These are phyloP conservation scores for Limenitis arthemis DNA, from an alignment of 2,888 invertebrate genomes.

Conservation along the genomic window DNA sequence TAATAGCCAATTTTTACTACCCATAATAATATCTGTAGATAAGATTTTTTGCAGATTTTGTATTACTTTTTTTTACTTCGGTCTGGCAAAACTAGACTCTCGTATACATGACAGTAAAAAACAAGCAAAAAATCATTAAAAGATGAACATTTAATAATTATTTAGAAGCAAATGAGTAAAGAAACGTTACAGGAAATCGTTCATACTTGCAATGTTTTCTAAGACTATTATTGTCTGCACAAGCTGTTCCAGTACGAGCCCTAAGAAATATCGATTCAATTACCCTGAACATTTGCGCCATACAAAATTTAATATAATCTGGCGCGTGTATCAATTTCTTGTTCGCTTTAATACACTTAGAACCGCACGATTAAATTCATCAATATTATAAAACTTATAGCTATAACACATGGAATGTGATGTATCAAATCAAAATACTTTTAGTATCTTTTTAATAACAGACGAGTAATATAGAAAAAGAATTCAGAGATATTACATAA, in stretches of 20 bases:
- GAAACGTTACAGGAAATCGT: not conserved
- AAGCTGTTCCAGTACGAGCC: slow-evolving; percentile 1
- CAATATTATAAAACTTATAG: slow-evolving; percentile 2
- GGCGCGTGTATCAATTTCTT: slow-evolving; percentile 5
- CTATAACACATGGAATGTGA: slow-evolving; percentile 19
- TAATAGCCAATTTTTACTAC: too few species aligned
- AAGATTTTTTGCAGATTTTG: too few species aligned
- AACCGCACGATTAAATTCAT: slow-evolving; percentile 1
- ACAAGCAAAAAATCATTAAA: too few species aligned
- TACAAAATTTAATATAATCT: slow-evolving; percentile 13
- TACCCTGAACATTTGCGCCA: slow-evolving; percentile 11
- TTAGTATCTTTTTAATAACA: not conserved
- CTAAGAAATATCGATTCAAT: slow-evolving; percentile 17
- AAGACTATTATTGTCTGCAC: slow-evolving; percentile 7
- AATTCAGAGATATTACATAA: slow-evolving; percentile 8
- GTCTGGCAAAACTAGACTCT: too few species aligned
- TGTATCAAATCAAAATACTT: slow-evolving; percentile 1
- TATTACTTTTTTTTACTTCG: too few species aligned
- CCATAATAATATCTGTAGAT: too few species aligned
- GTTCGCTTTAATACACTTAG: not conserved
- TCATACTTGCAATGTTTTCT: not conserved
- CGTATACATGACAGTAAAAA: too few species aligned
- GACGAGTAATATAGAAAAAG: slow-evolving; percentile 5
- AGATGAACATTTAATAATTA: too few species aligned
- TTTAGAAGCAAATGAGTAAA: not conserved